Conservation (phyloP, 2,888 invertebrate species). For the Aricia artaxerxes region DNA sequence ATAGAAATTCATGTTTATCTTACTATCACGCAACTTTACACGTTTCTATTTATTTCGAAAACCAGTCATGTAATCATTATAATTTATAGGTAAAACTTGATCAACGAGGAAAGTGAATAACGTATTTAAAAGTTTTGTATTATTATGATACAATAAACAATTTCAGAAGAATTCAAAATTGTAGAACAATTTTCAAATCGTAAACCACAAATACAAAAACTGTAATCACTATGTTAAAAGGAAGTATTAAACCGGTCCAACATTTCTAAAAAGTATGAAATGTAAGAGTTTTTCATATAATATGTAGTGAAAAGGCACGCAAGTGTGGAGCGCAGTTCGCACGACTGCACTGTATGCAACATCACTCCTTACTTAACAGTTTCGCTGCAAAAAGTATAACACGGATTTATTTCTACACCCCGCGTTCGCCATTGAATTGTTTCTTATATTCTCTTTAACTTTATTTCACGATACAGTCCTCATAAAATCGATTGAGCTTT, state of each 20-base stretch:
- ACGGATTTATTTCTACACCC: constrained; percentile 38
- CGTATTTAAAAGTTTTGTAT: not conserved
- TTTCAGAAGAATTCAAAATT: not conserved
- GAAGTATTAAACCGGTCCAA: constrained; percentile 4
- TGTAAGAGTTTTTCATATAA: constrained; percentile 6
- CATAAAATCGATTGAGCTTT: not conserved
- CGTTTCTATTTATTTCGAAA: too few relatives aligned
- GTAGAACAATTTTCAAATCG: not conserved
- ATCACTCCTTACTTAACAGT: constrained; percentile 38
- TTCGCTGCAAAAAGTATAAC: constrained; percentile 39
- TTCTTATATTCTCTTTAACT: constrained; percentile 35
- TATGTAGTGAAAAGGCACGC: constrained; percentile 24
- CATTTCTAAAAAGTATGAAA: constrained; percentile 27
- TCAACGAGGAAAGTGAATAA: not conserved
- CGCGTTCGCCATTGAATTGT: constrained; percentile 37
- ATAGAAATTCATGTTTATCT: too few relatives aligned
- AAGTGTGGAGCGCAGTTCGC: constrained; percentile 31
- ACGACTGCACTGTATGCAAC: constrained; percentile 34
- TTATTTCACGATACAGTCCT: constrained; percentile 20
- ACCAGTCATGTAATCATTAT: too few relatives aligned
- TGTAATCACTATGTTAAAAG: not conserved
- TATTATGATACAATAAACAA: not conserved
- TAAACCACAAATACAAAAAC: not conserved
- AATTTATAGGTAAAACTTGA: too few relatives aligned
- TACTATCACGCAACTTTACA: too few relatives aligned